These are phyloP conservation scores for Blastomussa wellsi DNA, from an alignment of 92 coral and sea anemone species.

Conservation along the genomic window DNA sequence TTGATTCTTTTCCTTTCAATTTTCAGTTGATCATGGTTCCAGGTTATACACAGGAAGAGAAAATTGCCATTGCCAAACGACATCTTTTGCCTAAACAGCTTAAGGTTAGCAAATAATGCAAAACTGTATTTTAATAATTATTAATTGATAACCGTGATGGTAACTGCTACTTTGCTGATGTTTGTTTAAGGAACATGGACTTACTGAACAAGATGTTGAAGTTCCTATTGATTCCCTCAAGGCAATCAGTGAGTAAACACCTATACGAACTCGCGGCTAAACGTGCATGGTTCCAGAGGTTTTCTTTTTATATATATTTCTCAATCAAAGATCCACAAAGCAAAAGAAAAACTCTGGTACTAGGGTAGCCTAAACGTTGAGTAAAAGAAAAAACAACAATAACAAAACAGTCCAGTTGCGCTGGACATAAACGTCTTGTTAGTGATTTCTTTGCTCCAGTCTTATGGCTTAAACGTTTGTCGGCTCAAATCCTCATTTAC, in stretches of 20 bases:
- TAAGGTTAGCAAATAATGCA: slow-evolving; percentile 50
- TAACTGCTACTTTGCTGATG: background rate
- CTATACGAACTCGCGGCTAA: background rate
- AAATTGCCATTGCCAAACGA: slow-evolving; percentile 74
- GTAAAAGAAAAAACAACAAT: no score
- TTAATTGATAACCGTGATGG: background rate
- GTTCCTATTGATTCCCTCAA: slow-evolving; percentile 54
- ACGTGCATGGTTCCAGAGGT: no score
- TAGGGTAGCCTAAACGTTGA: no score
- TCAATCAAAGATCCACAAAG: no score
- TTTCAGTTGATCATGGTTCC: slow-evolving; percentile 82
- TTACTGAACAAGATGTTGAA: slow-evolving; percentile 41
- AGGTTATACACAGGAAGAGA: slow-evolving; percentile 88
- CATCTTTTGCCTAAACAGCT: slow-evolving; percentile 89
- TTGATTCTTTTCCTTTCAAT: background rate
- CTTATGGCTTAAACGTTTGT: no score
- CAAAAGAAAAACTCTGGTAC: no score
- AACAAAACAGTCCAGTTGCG: no score
- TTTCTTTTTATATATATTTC: no score
- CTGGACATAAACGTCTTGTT: no score
- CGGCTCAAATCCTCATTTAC: no score
- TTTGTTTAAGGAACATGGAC: slow-evolving; percentile 71
- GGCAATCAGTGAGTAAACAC: slow-evolving; percentile 63
- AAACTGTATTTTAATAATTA: background rate
- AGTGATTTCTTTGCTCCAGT: no score